Evolutionary conservation across 2,888 invertebrate genomes (phyloP), one percentile per base, ranked within the genome.

Genomic region (Gortyna flavago): DNA sequence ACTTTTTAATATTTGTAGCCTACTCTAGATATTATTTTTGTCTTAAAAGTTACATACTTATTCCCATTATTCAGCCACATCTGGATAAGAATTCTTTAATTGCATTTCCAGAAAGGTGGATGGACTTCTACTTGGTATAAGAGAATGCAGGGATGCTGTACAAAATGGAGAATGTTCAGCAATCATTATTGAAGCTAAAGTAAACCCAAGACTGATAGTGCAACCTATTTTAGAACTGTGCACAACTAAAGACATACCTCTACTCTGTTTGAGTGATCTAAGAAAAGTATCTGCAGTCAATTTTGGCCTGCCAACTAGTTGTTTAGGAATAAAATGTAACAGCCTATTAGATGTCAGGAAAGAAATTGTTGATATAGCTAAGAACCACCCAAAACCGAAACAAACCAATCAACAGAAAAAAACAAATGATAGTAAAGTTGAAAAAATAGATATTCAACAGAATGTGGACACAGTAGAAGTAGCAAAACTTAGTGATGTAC

Each of bases 291-390:
- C 92, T 78, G 79, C 88, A 62, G 77, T 54, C 0, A 88, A 92
- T 82, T 96, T 96, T 92, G 96, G 97, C 0, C 93, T 97, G 79
- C 89, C 94, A 75, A 95, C 96, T 48, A 94, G 94, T 87, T 95
- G 95, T 77, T 87, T 97, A 72, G 96, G 96, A 59, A 80, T 97
- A 35, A 93, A 92, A 90, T 87, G 84, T 65, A 86, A 92, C 48
- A 80, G 38, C 76, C 81, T 94, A 69, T 38, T 83, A 81, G 93
- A 94, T 68, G 75, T 95, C 3, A 85, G 72, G 84, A 79, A 85
- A 61, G 87, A 84, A 79, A 86, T 95, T 61, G 13, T 76, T 66
- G 88, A 91, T 77, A 88, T 95, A 83, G 90, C 90, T 18, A 91
- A 91, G 57, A 77, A 77, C 25, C 90, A 92, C 62, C 62, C 64